phyloP scores from a whole-genome alignment of 2,888 invertebrate species.

The Boloria selene region DNA sequence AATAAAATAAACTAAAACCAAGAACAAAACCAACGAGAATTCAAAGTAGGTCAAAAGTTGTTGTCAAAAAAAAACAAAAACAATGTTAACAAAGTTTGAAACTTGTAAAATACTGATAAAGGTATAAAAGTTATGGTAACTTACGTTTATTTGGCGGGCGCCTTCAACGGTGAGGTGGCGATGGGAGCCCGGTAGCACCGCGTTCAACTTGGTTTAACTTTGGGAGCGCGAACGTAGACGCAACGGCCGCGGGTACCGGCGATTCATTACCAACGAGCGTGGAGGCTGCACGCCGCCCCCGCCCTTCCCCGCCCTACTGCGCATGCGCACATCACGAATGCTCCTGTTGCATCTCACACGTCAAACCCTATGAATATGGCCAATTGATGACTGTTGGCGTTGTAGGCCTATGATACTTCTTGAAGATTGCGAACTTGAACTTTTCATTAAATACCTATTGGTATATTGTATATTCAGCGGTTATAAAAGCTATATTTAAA shows the following conservation, averaged over 20 bases:
- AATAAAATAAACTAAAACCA: background rate
- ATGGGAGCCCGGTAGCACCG: conserved; percentile 55
- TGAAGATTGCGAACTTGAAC: conserved; percentile 7
- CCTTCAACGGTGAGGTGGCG: conserved; percentile 59
- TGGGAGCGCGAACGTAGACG: conserved; percentile 67
- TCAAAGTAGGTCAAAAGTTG: conserved; percentile 16
- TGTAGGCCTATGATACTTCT: background rate
- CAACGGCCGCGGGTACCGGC: conserved; percentile 78
- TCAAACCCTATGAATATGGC: conserved; percentile 77
- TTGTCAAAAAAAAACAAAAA: conserved; percentile 3
- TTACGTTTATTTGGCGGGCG: conserved; percentile 40
- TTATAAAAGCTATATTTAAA: background rate
- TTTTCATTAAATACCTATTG: background rate
- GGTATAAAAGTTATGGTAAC: conserved; percentile 11
- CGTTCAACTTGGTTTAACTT: conserved; percentile 60
- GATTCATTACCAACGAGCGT: conserved; percentile 78
- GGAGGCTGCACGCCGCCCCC: conserved; percentile 70
- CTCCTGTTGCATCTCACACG: conserved; percentile 80
- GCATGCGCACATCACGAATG: conserved; percentile 70
- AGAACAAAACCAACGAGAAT: background rate
- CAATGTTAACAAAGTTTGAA: conserved; percentile 31
- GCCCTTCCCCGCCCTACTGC: conserved; percentile 55
- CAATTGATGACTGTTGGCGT: conserved; percentile 66
- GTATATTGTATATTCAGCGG: background rate
- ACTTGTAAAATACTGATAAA: conserved; percentile 21